Percentiles rank a stretch among this genome's conserved stretches.
Evolutionary conservation across 1,140 invertebrate genomes (phyloP).

Genomic region (Papilio polyxenes): DNA sequence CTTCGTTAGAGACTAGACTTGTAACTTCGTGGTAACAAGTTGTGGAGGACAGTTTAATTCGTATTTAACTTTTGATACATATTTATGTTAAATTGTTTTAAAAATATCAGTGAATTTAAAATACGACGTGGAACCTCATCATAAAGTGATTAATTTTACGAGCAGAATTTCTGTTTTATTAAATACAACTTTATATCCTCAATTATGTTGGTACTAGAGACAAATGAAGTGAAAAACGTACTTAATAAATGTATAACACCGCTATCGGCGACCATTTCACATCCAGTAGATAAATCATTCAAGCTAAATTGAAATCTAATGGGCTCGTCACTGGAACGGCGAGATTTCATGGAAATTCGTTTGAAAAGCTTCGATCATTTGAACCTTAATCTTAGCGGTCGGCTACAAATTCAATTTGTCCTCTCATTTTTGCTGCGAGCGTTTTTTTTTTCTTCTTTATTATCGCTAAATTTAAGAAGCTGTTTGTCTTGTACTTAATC

Average conservation of each 20-base stretch:
- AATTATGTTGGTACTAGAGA: too few relatives aligned
- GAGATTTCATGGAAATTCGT: constrained; percentile 25
- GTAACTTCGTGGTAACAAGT: too few relatives aligned
- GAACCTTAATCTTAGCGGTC: constrained; percentile 9
- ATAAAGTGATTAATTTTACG: background rate
- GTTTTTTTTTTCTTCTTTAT: background rate
- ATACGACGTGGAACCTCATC: too few relatives aligned
- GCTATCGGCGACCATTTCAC: background rate
- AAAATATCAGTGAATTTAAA: too few relatives aligned
- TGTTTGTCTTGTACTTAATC: constrained; percentile 1
- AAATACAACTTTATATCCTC: background rate
- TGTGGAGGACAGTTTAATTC: too few relatives aligned
- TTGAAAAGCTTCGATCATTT: constrained; percentile 26
- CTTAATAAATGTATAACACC: constrained; percentile 18
- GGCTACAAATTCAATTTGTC: constrained; percentile 23
- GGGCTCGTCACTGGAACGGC: constrained; percentile 18
- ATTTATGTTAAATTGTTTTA: too few relatives aligned
- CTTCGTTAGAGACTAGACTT: background rate
- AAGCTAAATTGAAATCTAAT: constrained; percentile 28
- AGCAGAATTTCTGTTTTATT: background rate
- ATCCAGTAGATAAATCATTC: constrained; percentile 9
- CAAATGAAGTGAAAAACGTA: background rate
- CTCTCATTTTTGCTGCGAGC: background rate
- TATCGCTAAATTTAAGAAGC: background rate
- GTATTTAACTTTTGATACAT: too few relatives aligned